phyloP scores from a whole-genome alignment of 2,113 vertebrate species.

The Murina feae region DNA sequence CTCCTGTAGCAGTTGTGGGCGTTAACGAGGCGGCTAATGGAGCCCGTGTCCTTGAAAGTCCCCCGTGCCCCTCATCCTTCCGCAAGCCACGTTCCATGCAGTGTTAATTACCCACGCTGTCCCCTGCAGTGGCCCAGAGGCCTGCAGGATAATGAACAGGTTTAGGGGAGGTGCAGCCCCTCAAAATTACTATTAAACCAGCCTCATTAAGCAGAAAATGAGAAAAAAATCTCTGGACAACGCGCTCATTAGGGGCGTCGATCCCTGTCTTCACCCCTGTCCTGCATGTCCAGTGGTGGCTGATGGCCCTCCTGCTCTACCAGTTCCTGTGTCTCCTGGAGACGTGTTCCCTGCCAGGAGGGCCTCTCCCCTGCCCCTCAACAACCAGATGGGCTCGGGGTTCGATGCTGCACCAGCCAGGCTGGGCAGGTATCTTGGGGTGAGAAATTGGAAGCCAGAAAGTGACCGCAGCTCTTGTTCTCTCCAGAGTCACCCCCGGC shows the following conservation, averaged over 20 bases:
- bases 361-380: too few species aligned
- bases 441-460: background rate
- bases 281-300: slow-evolving; percentile 93
- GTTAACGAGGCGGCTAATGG: slow-evolving; percentile 90
- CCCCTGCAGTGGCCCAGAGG: slow-evolving; percentile 90
- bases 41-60: slow-evolving; percentile 94
- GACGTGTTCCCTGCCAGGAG: accelerated
- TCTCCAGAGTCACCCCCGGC: background rate
- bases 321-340: background rate
- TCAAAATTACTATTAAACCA: slow-evolving; percentile 93
- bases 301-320: background rate
- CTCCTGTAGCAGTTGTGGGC: slow-evolving; percentile 83
- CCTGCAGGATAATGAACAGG: slow-evolving; percentile 91
- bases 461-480: background rate
- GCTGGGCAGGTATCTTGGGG: background rate
- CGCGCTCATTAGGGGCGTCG: slow-evolving; percentile 93
- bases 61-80: slow-evolving; percentile 88
- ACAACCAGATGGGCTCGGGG: background rate
- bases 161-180: slow-evolving; percentile 90
- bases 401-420: background rate
- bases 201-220: slow-evolving; percentile 96
- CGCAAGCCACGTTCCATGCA: slow-evolving; percentile 86
- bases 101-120: slow-evolving; percentile 91
- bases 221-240: slow-evolving; percentile 92
- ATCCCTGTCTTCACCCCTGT: slow-evolving; percentile 88